Conservation (phyloP, 2,888 invertebrate species). For the Trichopria drosophilae region DNA sequence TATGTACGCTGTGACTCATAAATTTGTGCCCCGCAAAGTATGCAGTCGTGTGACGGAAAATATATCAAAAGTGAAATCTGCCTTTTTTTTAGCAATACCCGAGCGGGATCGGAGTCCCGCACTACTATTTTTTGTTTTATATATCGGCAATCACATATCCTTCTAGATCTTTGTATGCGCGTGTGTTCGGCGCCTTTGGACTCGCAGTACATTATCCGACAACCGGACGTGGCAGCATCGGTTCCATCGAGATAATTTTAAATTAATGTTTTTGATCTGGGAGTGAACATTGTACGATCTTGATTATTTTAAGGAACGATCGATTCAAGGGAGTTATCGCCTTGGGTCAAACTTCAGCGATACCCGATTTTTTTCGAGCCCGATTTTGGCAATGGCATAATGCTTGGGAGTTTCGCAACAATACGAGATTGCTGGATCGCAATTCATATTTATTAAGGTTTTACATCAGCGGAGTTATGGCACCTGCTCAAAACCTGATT, state of each 20-base stretch:
- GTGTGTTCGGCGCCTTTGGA: too few relatives aligned
- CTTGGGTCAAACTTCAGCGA: slow-evolving; percentile 30
- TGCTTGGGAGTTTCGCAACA: too few relatives aligned
- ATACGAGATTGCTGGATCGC: too few relatives aligned
- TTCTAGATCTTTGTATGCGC: too few relatives aligned
- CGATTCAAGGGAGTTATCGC: slow-evolving; percentile 29
- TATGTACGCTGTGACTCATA: slow-evolving; percentile 26
- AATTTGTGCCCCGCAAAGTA: slow-evolving; percentile 37
- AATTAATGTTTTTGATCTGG: slow-evolving; percentile 43
- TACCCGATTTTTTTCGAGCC: slow-evolving; percentile 27
- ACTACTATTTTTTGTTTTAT: slow-evolving; percentile 29
- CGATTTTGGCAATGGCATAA: too few relatives aligned
- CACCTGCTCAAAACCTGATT: too few relatives aligned
- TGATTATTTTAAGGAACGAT: slow-evolving; percentile 42
- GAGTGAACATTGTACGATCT: slow-evolving; percentile 40
- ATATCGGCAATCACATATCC: slow-evolving; percentile 39
- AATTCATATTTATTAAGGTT: too few relatives aligned
- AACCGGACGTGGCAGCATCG: too few relatives aligned
- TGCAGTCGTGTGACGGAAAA: slow-evolving; percentile 37
- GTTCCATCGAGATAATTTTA: too few relatives aligned
- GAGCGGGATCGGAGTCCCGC: slow-evolving; percentile 28
- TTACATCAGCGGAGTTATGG: too few relatives aligned
- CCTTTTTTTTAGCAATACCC: slow-evolving; percentile 27
- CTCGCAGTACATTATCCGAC: too few relatives aligned
- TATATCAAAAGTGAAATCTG: slow-evolving; percentile 46